Evolutionary conservation across 2,888 invertebrate genomes (phyloP).

Genomic region (Matsumyia berberina): DNA sequence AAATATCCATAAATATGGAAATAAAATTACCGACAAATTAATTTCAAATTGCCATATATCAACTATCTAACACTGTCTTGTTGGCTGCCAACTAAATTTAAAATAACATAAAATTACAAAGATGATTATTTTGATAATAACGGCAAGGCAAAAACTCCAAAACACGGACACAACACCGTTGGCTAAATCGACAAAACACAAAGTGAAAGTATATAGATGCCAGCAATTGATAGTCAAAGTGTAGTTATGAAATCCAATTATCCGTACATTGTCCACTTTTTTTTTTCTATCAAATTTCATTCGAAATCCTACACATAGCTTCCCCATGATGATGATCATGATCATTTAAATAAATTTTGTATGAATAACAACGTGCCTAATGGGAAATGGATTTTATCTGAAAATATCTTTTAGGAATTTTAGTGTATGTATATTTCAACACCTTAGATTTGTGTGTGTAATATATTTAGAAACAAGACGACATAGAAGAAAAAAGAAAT

Average conservation of each 20-base stretch:
- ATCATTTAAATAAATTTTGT: background rate
- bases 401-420: background rate
- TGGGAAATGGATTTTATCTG: background rate
- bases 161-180: slow-evolving; percentile 9
- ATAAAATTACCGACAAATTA: too few species aligned
- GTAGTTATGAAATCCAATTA: slow-evolving; percentile 17
- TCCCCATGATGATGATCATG: background rate
- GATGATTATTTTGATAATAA: slow-evolving; percentile 13
- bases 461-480: background rate
- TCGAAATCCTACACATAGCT: slow-evolving; percentile 3
- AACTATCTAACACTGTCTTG: too few species aligned
- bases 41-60: too few species aligned
- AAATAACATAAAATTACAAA: background rate
- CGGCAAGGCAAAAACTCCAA: background rate
- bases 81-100: background rate
- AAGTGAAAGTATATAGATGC: slow-evolving; percentile 13
- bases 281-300: background rate
- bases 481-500: background rate
- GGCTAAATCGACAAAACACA: background rate
- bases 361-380: background rate
- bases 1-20: too few species aligned
- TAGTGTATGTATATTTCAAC: background rate
- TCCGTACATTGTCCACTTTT: slow-evolving; percentile 5
- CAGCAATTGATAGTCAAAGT: background rate
- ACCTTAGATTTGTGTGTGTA: slow-evolving; percentile 9